Conservation (phyloP, 2,888 invertebrate genomes). For the Meghimatium bilineatum region DNA sequence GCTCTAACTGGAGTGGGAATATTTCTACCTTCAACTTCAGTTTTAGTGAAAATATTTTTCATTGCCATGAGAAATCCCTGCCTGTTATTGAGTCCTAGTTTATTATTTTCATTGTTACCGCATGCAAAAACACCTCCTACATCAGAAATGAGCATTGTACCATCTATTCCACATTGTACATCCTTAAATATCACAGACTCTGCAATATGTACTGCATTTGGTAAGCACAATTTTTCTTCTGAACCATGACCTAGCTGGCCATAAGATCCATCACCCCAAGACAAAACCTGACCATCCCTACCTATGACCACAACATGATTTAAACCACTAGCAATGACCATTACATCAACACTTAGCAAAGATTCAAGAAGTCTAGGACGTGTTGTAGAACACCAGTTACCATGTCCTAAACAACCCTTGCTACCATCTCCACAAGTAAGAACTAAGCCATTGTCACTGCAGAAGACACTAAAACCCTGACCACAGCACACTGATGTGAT, state of each 20-base stretch:
- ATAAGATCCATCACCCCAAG: constrained; percentile 82
- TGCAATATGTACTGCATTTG: constrained; percentile 78
- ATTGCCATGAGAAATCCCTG: constrained; percentile 79
- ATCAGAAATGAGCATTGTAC: constrained; percentile 81
- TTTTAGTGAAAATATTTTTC: constrained; percentile 78
- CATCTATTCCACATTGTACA: constrained; percentile 82
- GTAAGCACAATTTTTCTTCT: constrained; percentile 79
- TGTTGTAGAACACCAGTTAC: constrained; percentile 80
- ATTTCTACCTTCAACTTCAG: constrained; percentile 77
- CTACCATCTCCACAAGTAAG: constrained; percentile 84
- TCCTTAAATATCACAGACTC: constrained; percentile 79
- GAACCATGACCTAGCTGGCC: constrained; percentile 82
- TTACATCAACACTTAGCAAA: constrained; percentile 81
- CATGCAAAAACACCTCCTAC: constrained; percentile 82
- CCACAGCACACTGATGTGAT: constrained; percentile 82
- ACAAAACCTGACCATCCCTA: constrained; percentile 81
- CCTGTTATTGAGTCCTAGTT: constrained; percentile 81
- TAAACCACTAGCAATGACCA: constrained; percentile 81
- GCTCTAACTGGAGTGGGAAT: constrained; percentile 78
- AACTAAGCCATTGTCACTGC: constrained; percentile 83
- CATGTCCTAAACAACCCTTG: constrained; percentile 83
- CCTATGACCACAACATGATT: constrained; percentile 83
- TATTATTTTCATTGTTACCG: constrained; percentile 83
- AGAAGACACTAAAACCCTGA: constrained; percentile 83
- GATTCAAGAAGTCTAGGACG: constrained; percentile 81